These are phyloP conservation scores for Nettapus auritus DNA, from an alignment of 2,113 vertebrate genomes.

Conservation along the genomic window DNA sequence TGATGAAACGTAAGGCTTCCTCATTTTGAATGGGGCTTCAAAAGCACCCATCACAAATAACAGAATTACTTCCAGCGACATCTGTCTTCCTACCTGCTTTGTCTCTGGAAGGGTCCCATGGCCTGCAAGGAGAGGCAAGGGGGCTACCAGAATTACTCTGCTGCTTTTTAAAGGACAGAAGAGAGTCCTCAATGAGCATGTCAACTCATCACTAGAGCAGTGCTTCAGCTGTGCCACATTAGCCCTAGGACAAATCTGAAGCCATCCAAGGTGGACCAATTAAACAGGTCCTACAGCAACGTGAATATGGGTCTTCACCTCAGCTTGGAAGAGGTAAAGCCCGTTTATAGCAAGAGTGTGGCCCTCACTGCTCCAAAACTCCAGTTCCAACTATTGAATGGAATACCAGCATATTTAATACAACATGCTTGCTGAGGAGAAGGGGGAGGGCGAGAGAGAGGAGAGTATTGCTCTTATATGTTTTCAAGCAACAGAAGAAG, in stretches of 20 bases:
- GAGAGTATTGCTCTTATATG: constrained; percentile 3
- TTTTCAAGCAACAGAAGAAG: constrained; percentile 13
- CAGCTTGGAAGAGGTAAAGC: not conserved
- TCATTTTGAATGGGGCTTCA: not conserved
- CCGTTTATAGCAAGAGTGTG: not conserved
- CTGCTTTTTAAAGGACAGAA: not conserved
- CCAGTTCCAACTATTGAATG: not conserved
- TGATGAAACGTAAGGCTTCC: not conserved
- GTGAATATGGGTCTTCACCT: not conserved
- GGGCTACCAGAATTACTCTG: not conserved
- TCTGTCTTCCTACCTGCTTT: not conserved
- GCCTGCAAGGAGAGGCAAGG: not conserved
- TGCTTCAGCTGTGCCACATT: not conserved
- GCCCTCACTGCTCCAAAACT: not conserved
- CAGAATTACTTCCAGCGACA: not conserved
- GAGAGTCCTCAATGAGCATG: not conserved
- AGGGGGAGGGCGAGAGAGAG: not conserved
- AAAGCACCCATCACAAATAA: not conserved
- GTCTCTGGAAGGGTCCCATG: not conserved
- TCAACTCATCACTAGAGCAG: not conserved
- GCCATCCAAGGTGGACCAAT: not conserved
- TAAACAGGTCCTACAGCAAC: not conserved
- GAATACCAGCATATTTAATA: not conserved
- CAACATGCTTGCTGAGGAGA: not conserved
- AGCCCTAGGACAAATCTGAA: not conserved